Percentiles rank a stretch among this genome's conserved stretches.
Conservation (phyloP, 2,113 vertebrate species). For the Australoheros scitulus region DNA sequence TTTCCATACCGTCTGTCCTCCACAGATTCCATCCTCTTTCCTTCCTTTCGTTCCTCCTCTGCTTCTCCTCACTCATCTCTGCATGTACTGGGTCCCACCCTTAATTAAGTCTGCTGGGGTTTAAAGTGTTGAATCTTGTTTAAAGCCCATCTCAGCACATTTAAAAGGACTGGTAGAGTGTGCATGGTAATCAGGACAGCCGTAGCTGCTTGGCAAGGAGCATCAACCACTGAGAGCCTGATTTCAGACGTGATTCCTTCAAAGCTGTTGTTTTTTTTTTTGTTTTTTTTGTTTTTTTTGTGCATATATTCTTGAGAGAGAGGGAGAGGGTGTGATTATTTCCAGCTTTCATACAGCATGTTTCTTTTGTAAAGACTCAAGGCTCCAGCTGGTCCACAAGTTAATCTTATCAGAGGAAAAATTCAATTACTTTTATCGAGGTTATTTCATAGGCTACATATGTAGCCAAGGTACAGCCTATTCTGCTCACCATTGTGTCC, state of each 20-base stretch:
- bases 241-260: conserved; percentile 70
- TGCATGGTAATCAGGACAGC: conserved; percentile 87
- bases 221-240: conserved; percentile 74
- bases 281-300: conserved; percentile 21
- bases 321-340: conserved; percentile 70
- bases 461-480: conserved; percentile 77
- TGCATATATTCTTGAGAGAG: conserved; percentile 35
- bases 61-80: conserved; percentile 57
- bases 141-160: conserved; percentile 96
- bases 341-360: conserved; percentile 80
- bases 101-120: conserved; percentile 98
- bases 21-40: conserved; percentile 56
- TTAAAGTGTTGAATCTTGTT: conserved; percentile 94
- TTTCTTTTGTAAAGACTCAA: conserved; percentile 86
- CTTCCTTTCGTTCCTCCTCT: conserved; percentile 24
- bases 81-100: conserved; percentile 85
- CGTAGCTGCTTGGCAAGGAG: conserved; percentile 80
- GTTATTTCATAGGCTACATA: conserved; percentile 89
- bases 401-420: conserved; percentile 95
- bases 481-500: conserved; percentile 83
- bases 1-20: conserved; percentile 35
- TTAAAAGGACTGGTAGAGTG: conserved; percentile 83
- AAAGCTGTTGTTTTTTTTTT: conserved; percentile 34
- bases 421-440: conserved; percentile 99
- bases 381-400: conserved; percentile 84